Percentiles rank a stretch among this genome's conserved stretches.
Evolutionary conservation across 2,797 vertebrate species (phyloP).

Genomic region (Poecilia velifera): DNA sequence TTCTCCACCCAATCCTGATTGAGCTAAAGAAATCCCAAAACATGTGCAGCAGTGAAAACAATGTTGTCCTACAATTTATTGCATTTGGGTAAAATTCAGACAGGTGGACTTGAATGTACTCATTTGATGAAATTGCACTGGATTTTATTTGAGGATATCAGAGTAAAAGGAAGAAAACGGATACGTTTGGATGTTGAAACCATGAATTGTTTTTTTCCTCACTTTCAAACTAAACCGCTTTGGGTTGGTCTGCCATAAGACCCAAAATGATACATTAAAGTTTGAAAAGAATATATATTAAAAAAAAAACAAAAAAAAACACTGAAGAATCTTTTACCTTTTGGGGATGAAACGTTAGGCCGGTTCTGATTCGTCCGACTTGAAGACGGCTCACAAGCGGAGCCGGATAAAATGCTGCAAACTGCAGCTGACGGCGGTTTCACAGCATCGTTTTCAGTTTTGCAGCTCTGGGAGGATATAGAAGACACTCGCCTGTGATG

Average conservation of each 20-base stretch:
- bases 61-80: neutral
- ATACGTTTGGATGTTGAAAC: neutral
- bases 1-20: neutral
- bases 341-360: neutral
- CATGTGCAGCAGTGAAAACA: neutral
- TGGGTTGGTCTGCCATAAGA: neutral
- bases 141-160: neutral
- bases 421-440: neutral
- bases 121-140: neutral
- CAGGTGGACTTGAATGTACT: neutral
- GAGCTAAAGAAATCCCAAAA: neutral
- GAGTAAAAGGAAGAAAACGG: neutral
- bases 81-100: neutral
- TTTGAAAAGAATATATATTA: no score
- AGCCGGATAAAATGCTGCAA: neutral
- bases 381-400: neutral
- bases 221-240: neutral
- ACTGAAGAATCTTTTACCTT: conserved; percentile 36
- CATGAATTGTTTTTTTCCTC: neutral
- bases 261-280: neutral
- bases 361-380: neutral
- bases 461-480: neutral
- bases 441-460: neutral
- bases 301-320: neutral
- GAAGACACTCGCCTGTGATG: neutral